phyloP scores from a whole-genome alignment of 2,888 invertebrate species.

The Strigamia transsilvanica region DNA sequence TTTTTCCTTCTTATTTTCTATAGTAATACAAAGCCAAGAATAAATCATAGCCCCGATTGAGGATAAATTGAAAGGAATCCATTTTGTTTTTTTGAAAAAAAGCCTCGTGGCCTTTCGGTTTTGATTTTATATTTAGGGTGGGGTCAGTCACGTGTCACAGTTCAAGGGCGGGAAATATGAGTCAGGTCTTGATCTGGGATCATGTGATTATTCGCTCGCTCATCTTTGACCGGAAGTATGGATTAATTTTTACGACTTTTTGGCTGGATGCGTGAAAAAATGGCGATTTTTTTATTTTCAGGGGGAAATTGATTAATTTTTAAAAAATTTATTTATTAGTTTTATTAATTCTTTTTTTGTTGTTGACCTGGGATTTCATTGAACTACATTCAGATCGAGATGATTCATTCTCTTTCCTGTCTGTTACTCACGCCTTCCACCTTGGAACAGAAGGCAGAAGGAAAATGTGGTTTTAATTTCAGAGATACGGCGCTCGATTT shows the following conservation, averaged over 20 bases:
- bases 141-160: slow-evolving; percentile 31
- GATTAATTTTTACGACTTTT: background rate
- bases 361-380: slow-evolving; percentile 3
- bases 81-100: background rate
- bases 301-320: background rate
- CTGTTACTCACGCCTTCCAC: slow-evolving; percentile 10
- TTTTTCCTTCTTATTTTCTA: background rate
- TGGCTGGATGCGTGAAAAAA: background rate
- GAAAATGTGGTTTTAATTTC: background rate
- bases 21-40: too few relatives aligned
- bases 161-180: slow-evolving; percentile 38
- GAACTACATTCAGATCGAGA: background rate
- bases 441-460: background rate
- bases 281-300: too few relatives aligned
- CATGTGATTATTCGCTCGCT: slow-evolving; percentile 5
- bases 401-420: slow-evolving; percentile 29
- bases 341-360: background rate
- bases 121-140: background rate
- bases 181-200: slow-evolving; percentile 18
- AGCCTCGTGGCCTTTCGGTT: background rate
- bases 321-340: background rate
- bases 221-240: background rate
- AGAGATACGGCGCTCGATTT: background rate
- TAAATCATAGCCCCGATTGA: too few relatives aligned
- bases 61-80: background rate